Base-by-base conservation (phyloP, 1,140 invertebrate species). In the Streblospio benedicti region DNA sequence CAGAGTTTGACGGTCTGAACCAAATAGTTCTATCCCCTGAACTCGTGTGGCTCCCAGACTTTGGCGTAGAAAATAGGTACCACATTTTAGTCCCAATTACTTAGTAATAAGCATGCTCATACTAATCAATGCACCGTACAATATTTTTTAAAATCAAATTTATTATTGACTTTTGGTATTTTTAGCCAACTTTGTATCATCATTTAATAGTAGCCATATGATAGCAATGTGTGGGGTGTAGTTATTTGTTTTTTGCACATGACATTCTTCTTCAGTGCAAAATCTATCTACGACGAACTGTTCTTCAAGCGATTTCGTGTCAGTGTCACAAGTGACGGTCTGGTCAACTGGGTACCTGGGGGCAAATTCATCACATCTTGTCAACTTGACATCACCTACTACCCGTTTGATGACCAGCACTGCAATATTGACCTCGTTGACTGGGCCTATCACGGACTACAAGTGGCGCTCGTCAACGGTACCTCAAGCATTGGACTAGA, bases 401-500 rank as follows among this genome's bases (percentile, higher is more conserved):
- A 67, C 32, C 67, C 67, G 14, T 69, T 69, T 56, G 67, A 69
- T 55, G 50, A 60, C 18, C 67, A 69, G 57, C 57, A 51, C n/a
- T 77, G 75, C 63, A 62, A 69, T 18, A 68, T 76, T 57, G 68
- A 74, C 38, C 74, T 78, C 59, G 73, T 76, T 44, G 71, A 71
- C 47, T 80, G 78, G 78, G 79, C 77, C 53, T 76, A 80, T 57
- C 69, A 77, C 54, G 60, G 55, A 4, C 28, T 38, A 25, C 45
- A 63, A 25, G 43, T 64, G 28, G 62, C 45, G 9, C 63, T 62
- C 4, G n/a, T 56, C 31, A 60, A 62, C 53, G 44, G 43, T n/a
- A 55, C 25, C 1, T 25, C 25, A 14, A 18, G 2, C 2, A 45
- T 33, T 20, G 49, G 35, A 0, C 6, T 58, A 9, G 55, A 53